Conservation (phyloP, 1,140 invertebrate genomes). For the Papilio helenus region DNA sequence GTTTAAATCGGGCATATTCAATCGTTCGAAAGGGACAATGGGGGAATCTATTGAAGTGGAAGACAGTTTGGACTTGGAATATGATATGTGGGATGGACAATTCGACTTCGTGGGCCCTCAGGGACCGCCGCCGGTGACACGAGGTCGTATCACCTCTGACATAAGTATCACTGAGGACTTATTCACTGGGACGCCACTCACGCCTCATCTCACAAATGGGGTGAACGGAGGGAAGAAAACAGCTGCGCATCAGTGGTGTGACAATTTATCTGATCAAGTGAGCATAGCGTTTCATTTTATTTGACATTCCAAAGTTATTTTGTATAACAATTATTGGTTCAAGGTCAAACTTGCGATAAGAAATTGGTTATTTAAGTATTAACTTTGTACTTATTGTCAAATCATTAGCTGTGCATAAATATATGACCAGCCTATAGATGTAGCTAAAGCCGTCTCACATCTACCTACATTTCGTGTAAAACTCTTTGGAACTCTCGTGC, state of each 20-base stretch:
- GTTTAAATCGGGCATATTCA: conserved; percentile 78
- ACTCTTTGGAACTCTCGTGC: background rate
- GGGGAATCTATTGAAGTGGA: conserved; percentile 75
- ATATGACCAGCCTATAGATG: background rate
- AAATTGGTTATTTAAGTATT: background rate
- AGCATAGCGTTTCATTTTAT: conserved; percentile 47
- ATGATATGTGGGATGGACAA: conserved; percentile 94
- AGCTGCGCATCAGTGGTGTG: conserved; percentile 82
- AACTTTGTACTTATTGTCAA: background rate
- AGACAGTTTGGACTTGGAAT: conserved; percentile 87
- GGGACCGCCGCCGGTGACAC: conserved; percentile 57
- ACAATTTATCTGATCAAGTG: conserved; percentile 83
- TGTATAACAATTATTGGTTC: background rate
- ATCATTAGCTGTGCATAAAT: background rate
- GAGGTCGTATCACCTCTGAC: conserved; percentile 66
- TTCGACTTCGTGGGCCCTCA: conserved; percentile 91
- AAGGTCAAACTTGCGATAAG: background rate
- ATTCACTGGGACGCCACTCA: conserved; percentile 74
- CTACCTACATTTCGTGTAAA: no score
- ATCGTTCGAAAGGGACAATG: conserved; percentile 70
- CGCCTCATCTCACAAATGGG: conserved; percentile 76
- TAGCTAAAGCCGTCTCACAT: background rate
- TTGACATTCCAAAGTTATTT: background rate
- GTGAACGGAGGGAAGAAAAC: conserved; percentile 83
- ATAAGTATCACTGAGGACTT: conserved; percentile 75